These are phyloP conservation scores for Campylorhamphus procurvoides DNA, from an alignment of 2,113 vertebrate species.

Conservation along the genomic window DNA sequence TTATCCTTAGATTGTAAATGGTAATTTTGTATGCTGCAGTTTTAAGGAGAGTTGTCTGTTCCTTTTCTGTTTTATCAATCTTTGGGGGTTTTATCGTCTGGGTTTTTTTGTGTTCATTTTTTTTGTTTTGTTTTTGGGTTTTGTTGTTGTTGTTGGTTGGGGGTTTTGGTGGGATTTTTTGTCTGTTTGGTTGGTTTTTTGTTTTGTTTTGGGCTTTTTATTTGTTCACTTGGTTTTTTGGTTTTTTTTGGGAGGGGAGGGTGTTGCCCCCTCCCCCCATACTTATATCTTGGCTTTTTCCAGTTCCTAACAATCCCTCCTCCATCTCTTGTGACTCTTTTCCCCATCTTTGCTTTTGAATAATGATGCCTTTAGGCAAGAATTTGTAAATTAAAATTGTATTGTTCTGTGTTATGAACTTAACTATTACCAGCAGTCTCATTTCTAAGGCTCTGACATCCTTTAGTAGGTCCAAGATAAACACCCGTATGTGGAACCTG, in stretches of 20 bases:
- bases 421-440: not conserved
- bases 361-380: not conserved
- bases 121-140: not conserved
- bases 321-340: not conserved
- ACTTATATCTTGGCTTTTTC: not conserved
- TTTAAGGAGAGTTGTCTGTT: not conserved
- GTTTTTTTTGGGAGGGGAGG: not conserved
- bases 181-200: too few relatives aligned
- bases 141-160: too few relatives aligned
- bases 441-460: not conserved
- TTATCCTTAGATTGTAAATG: not conserved
- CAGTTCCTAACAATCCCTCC: not conserved
- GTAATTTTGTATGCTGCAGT: not conserved
- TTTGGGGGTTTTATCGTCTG: not conserved
- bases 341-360: not conserved
- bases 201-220: not conserved
- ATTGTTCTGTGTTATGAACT: not conserved
- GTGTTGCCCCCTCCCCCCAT: accelerated
- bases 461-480: not conserved
- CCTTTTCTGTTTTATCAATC: not conserved
- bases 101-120: not conserved
- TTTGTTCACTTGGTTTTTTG: not conserved
- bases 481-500: not conserved
- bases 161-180: not conserved
- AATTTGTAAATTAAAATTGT: not conserved